Evolutionary conservation across 2,888 invertebrate genomes (phyloP), one percentile per base, ranked within the genome.

Genomic region (Harmothoe impar): DNA sequence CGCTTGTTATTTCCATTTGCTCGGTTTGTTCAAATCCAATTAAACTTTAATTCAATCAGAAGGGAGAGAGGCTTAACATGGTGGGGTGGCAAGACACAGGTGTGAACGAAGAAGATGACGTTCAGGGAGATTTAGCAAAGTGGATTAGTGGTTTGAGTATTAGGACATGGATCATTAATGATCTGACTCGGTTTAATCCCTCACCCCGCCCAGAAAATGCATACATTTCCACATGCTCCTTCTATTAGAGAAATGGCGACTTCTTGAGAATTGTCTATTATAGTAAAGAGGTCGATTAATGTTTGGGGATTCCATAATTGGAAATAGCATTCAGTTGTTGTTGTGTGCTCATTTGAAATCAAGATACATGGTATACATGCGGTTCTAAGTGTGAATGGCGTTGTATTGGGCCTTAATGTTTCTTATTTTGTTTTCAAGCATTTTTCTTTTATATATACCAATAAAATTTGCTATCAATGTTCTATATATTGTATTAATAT

Each of bases 1-100:
- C 86, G 54, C 86, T 86, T 54, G 33, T 86, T 86, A 86, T 86
- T 86, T 86, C 86, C 86, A 86, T 86, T 86, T 86, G 86, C 86
- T 86, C 86, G 52, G 33, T 86, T 56, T 56, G 86, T 25, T 52
- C 86, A 86, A 86, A 86, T 86, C 86, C 86, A 54, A 56, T 86
- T 86, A 86, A 86, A 86, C 29, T 86, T 86, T 86, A 86, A 86
- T 86, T 56, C 54, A 86, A 86, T 86, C 54, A 86, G 12, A 25
- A 25, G 29, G 54, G 56, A 29, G 86, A 31, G 52, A 86, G 86
- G 86, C 86, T 35, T 81, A 54, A 31, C 54, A 25, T 54, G n/a
- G 52, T n/a, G 51, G 7, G 51, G 29, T 23, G 43, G 23, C 43
- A 33, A 54, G 86, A 86, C 86, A 86, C 86, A 86, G 86, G 86